Conservation (phyloP, 2,113 vertebrate genomes). For the Onychostoma macrolepis region DNA sequence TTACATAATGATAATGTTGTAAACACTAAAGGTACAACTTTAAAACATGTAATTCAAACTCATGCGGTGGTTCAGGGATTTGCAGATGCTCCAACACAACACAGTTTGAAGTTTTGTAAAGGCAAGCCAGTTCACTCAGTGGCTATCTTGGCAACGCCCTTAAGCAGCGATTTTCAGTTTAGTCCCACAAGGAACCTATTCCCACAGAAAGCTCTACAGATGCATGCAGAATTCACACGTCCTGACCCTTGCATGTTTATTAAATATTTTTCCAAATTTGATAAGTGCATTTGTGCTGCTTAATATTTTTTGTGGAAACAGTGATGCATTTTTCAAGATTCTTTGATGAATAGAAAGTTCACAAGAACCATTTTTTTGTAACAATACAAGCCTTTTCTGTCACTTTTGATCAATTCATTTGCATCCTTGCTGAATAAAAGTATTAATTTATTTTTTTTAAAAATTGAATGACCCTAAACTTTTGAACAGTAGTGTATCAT, state of each 20-base stretch:
- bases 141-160: not conserved
- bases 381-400: not conserved
- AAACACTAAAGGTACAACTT: not conserved
- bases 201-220: not conserved
- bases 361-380: not conserved
- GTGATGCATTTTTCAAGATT: not conserved
- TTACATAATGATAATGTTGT: slow-evolving; percentile 3
- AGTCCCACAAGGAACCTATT: not conserved
- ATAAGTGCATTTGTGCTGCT: not conserved
- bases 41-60: not conserved
- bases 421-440: not conserved
- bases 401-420: not conserved
- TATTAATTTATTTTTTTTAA: not conserved
- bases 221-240: not conserved
- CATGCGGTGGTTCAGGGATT: not conserved
- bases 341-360: not conserved
- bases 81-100: not conserved
- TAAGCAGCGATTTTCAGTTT: not conserved
- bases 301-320: not conserved
- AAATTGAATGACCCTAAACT: not conserved
- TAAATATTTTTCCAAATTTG: not conserved
- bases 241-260: not conserved
- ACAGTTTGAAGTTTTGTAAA: not conserved
- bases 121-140: not conserved
- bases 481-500: not conserved